phyloP scores from a whole-genome alignment of 2,888 invertebrate species.

The Dryobotodes eremita region DNA sequence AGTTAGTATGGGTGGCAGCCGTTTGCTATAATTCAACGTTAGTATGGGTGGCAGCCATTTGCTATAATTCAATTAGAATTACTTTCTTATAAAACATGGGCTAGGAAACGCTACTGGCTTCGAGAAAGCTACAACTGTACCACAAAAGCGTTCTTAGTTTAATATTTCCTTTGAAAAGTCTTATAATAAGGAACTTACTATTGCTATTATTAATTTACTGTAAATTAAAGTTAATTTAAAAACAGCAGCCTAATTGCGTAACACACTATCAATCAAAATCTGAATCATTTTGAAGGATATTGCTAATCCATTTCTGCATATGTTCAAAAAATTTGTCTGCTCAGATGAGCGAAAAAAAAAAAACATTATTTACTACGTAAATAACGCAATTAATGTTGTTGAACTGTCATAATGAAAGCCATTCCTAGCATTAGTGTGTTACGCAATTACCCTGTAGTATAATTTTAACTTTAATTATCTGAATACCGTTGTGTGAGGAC shows the following conservation, averaged over 20 bases:
- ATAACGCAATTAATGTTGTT: too few relatives aligned
- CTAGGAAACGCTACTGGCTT: not conserved
- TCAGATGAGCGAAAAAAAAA: too few relatives aligned
- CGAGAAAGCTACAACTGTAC: not conserved
- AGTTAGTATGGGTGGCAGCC: not conserved
- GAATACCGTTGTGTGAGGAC: not conserved
- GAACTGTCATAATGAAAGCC: too few relatives aligned
- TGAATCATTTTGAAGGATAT: too few relatives aligned
- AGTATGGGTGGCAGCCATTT: not conserved
- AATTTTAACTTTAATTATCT: not conserved
- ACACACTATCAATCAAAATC: too few relatives aligned
- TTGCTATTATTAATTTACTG: not conserved
- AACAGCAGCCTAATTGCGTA: too few relatives aligned
- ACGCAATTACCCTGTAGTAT: too few relatives aligned
- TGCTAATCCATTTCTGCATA: too few relatives aligned
- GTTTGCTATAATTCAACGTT: not conserved
- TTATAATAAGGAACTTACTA: not conserved
- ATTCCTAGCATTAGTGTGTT: too few relatives aligned
- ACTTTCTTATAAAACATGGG: not conserved
- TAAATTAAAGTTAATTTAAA: not conserved
- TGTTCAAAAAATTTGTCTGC: too few relatives aligned
- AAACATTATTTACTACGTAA: too few relatives aligned
- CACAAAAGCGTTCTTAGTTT: too few relatives aligned
- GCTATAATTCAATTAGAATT: not conserved
- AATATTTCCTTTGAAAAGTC: not conserved